Evolutionary conservation across 2,113 vertebrate species (phyloP).

Genomic region (Chaetodon auriga): DNA sequence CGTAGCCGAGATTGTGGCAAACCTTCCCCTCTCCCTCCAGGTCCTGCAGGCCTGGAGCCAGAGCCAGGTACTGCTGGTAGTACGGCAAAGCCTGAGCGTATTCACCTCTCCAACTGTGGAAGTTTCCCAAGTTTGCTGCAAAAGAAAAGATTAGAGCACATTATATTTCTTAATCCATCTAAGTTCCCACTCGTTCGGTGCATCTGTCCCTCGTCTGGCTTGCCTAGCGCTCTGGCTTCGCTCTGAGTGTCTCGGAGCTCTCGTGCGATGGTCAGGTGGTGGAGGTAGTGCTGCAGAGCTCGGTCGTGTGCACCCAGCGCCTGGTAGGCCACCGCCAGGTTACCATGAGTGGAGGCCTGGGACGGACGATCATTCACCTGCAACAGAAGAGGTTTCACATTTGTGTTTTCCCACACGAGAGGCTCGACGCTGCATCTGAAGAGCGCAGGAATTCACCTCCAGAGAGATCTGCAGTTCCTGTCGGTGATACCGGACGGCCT

Average conservation of each 20-base stretch:
- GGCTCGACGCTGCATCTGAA: neutral
- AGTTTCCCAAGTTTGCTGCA: conserved; percentile 93
- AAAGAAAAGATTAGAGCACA: neutral
- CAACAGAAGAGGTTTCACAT: conserved; percentile 6
- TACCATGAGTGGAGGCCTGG: conserved; percentile 94
- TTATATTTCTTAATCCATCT: neutral
- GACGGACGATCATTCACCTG: conserved; percentile 93
- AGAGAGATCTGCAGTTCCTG: conserved; percentile 97
- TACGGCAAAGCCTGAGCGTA: conserved; percentile 92
- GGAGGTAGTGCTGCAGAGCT: conserved; percentile 96
- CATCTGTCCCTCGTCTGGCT: conserved; percentile 46
- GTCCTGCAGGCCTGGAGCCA: conserved; percentile 93
- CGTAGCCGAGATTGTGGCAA: conserved; percentile 96
- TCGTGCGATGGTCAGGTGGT: conserved; percentile 92
- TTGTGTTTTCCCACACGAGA: neutral
- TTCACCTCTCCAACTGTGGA: conserved; percentile 94
- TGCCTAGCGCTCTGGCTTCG: conserved; percentile 92
- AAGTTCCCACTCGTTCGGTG: neutral
- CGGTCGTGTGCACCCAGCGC: conserved; percentile 93
- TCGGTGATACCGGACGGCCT: conserved; percentile 94
- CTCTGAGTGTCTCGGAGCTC: conserved; percentile 94
- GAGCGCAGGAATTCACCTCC: conserved; percentile 80
- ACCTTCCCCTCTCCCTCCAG: conserved; percentile 96
- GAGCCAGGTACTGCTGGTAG: conserved; percentile 92
- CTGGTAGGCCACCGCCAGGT: conserved; percentile 95